Evolutionary conservation across 1,140 invertebrate species (phyloP).

Genomic region (Cryptotermes secundus): DNA sequence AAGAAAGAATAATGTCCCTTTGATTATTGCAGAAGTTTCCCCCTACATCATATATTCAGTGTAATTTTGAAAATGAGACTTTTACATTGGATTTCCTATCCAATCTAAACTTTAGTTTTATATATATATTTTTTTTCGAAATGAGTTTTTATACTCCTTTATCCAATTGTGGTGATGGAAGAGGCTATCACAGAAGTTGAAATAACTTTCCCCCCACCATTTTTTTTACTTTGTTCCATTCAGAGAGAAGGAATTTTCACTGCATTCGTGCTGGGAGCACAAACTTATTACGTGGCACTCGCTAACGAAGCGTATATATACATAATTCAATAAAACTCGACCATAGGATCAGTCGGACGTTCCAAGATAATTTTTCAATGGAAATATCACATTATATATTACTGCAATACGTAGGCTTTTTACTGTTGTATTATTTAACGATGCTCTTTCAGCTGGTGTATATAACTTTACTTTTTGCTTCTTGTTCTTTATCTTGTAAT

Average conservation of each 20-base stretch:
- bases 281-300: not conserved
- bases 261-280: not conserved
- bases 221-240: not conserved
- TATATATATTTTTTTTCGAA: conserved; percentile 1
- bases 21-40: conserved; percentile 15
- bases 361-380: no score
- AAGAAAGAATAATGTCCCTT: conserved; percentile 17
- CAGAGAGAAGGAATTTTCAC: not conserved
- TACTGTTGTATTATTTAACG: no score
- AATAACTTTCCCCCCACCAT: not conserved
- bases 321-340: no score
- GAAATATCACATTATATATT: no score
- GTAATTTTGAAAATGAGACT: conserved; percentile 20
- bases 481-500: no score
- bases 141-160: conserved; percentile 18
- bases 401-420: no score
- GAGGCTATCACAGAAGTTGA: conserved; percentile 1
- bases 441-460: no score
- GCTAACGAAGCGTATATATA: not conserved
- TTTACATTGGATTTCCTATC: conserved; percentile 15
- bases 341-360: no score
- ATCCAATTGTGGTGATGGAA: conserved; percentile 19
- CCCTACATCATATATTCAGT: not conserved
- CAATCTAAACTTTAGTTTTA: conserved; percentile 9
- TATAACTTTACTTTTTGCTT: no score